These are phyloP conservation scores for Siphlonurus alternatus DNA, from an alignment of 2,888 invertebrate species.

Conservation along the genomic window DNA sequence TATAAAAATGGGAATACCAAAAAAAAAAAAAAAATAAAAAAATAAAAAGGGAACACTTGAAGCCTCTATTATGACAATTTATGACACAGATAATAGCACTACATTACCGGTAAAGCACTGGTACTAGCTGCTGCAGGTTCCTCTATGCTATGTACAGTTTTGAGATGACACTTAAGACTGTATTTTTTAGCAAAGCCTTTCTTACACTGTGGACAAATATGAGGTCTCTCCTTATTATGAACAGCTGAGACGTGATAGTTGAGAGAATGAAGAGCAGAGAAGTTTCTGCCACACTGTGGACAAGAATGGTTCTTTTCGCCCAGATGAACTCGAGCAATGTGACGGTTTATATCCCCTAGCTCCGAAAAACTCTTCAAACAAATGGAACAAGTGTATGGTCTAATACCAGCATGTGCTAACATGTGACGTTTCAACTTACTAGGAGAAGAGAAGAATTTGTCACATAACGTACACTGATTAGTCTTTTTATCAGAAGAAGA, in stretches of 20 bases:
- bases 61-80: too few species aligned
- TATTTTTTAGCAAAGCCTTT: not conserved
- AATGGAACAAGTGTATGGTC: not conserved
- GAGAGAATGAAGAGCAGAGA: not conserved
- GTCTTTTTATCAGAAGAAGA: not conserved
- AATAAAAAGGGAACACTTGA: too few species aligned
- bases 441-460: not conserved
- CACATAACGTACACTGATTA: not conserved
- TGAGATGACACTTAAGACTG: not conserved
- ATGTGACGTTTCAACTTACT: not conserved
- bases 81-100: too few species aligned
- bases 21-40: too few species aligned
- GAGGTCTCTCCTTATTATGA: not conserved
- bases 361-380: not conserved
- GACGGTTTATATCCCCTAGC: not conserved
- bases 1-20: too few species aligned
- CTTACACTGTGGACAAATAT: not conserved
- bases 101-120: too few species aligned
- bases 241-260: not conserved
- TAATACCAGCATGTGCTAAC: not conserved
- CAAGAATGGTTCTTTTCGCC: not conserved
- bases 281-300: not conserved
- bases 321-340: not conserved
- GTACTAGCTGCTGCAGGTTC: too few species aligned
- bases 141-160: not conserved